phyloP scores from a whole-genome alignment of 2,888 invertebrate species.

The Podotricha telesiphe region DNA sequence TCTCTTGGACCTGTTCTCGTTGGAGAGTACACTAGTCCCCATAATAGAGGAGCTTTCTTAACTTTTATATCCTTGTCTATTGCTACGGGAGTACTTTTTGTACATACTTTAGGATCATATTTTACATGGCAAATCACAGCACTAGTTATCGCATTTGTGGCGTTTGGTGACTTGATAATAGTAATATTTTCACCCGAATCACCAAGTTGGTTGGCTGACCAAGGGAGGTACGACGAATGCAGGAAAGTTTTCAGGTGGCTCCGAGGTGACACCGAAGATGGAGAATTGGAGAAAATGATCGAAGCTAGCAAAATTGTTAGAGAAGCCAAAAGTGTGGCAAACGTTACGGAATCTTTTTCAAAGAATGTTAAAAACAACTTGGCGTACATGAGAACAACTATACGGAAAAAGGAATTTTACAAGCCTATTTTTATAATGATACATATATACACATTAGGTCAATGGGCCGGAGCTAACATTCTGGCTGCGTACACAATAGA shows the following conservation, averaged over 20 bases:
- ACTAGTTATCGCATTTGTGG: constrained; percentile 70
- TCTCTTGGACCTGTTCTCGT: constrained; percentile 76
- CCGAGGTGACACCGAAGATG: constrained; percentile 74
- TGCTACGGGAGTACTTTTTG: constrained; percentile 82
- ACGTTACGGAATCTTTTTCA: constrained; percentile 49
- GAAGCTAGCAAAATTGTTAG: constrained; percentile 56
- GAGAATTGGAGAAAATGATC: constrained; percentile 62
- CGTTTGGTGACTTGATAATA: constrained; percentile 70
- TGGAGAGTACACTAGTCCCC: constrained; percentile 82
- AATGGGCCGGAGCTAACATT: constrained; percentile 67
- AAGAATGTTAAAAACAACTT: constrained; percentile 52
- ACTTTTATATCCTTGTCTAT: constrained; percentile 84
- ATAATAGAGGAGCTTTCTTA: constrained; percentile 83
- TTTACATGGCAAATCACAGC: constrained; percentile 82
- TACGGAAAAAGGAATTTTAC: constrained; percentile 61
- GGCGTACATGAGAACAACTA: constrained; percentile 53
- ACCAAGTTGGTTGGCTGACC: constrained; percentile 85
- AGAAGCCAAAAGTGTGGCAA: constrained; percentile 53
- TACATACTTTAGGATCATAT: constrained; percentile 85
- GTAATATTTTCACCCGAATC: constrained; percentile 82
- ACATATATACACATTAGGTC: constrained; percentile 61
- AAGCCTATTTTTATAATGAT: constrained; percentile 68
- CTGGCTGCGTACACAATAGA: constrained; percentile 62
- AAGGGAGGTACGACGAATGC: constrained; percentile 80
- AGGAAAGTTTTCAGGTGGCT: constrained; percentile 81